A percentile compares a stretch with the other conserved stretches of the same genome.
phyloP scores from a whole-genome alignment of 2,888 invertebrate species.

The Spilosoma lubricipeda region DNA sequence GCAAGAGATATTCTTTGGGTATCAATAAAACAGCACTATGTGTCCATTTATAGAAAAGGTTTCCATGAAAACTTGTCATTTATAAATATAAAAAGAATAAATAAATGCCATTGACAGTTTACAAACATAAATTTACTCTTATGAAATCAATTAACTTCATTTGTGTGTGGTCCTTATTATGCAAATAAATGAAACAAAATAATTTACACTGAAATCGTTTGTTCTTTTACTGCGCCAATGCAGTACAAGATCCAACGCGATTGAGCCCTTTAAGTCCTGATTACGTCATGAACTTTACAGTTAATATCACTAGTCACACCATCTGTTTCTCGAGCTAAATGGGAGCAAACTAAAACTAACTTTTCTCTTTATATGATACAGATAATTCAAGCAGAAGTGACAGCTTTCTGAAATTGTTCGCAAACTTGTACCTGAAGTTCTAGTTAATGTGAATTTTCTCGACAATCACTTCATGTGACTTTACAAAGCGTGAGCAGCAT shows the following conservation, averaged over 20 bases:
- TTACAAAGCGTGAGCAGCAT: not conserved
- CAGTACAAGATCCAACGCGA: not conserved
- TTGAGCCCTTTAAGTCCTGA: not conserved
- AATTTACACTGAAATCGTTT: not conserved
- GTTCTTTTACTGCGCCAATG: not conserved
- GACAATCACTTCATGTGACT: constrained; percentile 15
- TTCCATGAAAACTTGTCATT: too few relatives aligned
- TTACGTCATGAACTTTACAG: not conserved
- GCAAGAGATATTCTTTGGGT: not conserved
- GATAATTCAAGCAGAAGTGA: constrained; percentile 16
- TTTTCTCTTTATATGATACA: constrained; percentile 21
- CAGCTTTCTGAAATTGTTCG: constrained; percentile 18
- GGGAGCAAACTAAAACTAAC: constrained; percentile 9
- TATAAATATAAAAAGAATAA: too few relatives aligned
- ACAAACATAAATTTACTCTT: too few relatives aligned
- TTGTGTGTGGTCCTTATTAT: not conserved
- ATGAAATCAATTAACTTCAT: too few relatives aligned
- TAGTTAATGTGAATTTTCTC: constrained; percentile 19
- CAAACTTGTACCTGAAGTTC: constrained; percentile 15
- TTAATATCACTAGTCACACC: not conserved
- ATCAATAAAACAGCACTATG: not conserved
- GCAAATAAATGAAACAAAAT: not conserved
- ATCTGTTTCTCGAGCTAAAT: constrained; percentile 4
- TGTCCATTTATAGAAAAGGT: too few relatives aligned
- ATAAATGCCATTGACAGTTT: not conserved